Conservation (phyloP, 2,113 vertebrate genomes). For the Drymodes brunneopygia region DNA sequence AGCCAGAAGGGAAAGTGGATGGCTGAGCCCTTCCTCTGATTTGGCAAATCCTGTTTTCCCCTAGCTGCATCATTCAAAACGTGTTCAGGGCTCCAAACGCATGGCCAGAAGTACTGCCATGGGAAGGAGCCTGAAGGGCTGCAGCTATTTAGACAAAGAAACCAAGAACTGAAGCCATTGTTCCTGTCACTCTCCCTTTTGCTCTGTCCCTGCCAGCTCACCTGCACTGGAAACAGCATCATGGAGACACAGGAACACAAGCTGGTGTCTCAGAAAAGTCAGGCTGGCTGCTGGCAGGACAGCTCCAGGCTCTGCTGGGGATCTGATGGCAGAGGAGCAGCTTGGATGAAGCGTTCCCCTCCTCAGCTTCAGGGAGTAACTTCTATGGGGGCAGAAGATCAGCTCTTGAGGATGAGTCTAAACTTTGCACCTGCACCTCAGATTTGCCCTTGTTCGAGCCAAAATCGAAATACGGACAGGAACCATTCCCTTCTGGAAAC, state of each 20-base stretch:
- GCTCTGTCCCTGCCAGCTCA: neutral
- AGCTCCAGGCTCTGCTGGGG: neutral
- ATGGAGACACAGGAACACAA: neutral
- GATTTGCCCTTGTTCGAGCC: neutral
- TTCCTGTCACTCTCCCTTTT: neutral
- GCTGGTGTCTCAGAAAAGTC: neutral
- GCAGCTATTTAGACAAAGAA: neutral
- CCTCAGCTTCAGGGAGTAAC: neutral
- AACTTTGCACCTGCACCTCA: neutral
- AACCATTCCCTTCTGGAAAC: neutral
- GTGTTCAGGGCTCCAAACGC: neutral
- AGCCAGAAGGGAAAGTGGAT: neutral
- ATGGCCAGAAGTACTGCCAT: neutral
- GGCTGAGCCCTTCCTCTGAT: neutral
- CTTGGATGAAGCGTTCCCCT: neutral
- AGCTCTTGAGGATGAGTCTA: neutral
- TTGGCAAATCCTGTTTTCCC: neutral
- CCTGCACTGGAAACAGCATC: neutral
- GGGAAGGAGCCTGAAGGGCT: neutral
- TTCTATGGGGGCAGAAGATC: neutral
- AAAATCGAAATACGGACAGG: neutral
- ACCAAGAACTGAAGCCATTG: neutral
- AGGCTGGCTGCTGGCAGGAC: neutral
- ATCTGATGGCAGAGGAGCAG: neutral
- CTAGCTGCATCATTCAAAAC: neutral